phyloP scores from a whole-genome alignment of 2,888 invertebrate genomes.

The Oscheius onirici region DNA sequence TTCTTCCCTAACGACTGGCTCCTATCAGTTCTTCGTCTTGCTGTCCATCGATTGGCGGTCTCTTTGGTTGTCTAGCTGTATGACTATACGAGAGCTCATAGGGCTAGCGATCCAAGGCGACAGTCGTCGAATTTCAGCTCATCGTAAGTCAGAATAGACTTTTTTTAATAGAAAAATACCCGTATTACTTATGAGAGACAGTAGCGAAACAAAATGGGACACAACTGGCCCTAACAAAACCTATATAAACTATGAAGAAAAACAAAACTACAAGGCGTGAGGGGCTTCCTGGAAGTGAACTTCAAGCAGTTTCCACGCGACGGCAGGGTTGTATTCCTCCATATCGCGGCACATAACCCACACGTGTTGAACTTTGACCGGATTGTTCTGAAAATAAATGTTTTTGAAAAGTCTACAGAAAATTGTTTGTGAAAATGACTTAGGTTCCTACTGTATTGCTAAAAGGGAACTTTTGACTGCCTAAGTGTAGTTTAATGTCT shows the following conservation, averaged over 20 bases:
- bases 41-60: constrained; percentile 19
- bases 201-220: not conserved
- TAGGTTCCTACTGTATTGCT: too few species aligned
- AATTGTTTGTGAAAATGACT: too few species aligned
- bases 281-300: constrained; percentile 69
- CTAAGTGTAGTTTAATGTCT: too few species aligned
- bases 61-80: constrained; percentile 32
- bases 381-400: constrained; percentile 81
- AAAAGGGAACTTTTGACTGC: too few species aligned
- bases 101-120: constrained; percentile 23
- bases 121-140: not conserved
- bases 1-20: constrained; percentile 7
- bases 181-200: constrained; percentile 17
- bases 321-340: constrained; percentile 88
- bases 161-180: constrained; percentile 9
- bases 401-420: too few species aligned
- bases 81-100: constrained; percentile 7
- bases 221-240: constrained; percentile 1
- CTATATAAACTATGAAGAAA: constrained; percentile 13
- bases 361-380: constrained; percentile 91
- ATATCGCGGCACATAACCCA: constrained; percentile 98
- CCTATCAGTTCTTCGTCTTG: constrained; percentile 18
- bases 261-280: constrained; percentile 52
- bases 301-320: constrained; percentile 95
- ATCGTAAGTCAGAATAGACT: not conserved